Percentiles rank a stretch among this genome's conserved stretches.
Evolutionary conservation across 2,888 invertebrate species (phyloP).

Genomic region (Willowsia nigromaculata): DNA sequence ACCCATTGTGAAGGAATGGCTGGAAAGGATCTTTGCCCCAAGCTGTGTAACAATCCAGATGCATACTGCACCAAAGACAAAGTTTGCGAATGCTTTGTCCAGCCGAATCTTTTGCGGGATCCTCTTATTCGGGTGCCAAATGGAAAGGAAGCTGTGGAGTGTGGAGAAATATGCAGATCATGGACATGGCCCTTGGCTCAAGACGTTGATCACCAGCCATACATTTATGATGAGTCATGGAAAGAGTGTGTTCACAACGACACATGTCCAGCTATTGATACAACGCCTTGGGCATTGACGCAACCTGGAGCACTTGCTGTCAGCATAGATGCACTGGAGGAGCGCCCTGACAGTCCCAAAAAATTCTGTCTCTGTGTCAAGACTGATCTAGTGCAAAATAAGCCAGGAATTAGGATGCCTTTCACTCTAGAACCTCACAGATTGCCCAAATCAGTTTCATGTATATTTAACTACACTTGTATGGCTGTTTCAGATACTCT

Average conservation of each 20-base stretch:
- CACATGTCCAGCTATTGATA: conserved; percentile 59
- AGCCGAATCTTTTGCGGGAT: neutral
- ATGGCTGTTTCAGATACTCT: conserved; percentile 37
- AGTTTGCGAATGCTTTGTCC: conserved; percentile 60
- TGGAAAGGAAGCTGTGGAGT: conserved; percentile 67
- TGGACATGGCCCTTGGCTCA: conserved; percentile 73
- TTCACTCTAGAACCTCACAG: conserved; percentile 33
- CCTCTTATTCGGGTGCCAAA: conserved; percentile 52
- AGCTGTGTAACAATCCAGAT: conserved; percentile 47
- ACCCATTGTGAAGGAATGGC: conserved; percentile 68
- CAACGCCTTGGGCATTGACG: conserved; percentile 46
- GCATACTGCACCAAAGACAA: conserved; percentile 71
- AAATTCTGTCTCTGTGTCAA: conserved; percentile 70
- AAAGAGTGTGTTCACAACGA: neutral
- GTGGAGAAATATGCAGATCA: conserved; percentile 69
- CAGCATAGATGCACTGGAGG: conserved; percentile 58
- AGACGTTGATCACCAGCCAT: conserved; percentile 59
- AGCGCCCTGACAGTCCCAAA: conserved; percentile 2
- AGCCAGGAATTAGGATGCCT: conserved; percentile 57
- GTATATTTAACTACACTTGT: conserved; percentile 69
- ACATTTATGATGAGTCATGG: conserved; percentile 66
- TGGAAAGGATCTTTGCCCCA: conserved; percentile 62
- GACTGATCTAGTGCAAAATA: neutral
- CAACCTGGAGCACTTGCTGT: conserved; percentile 39
- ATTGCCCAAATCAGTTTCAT: conserved; percentile 30